Evolutionary conservation across 1,140 invertebrate species (phyloP), one percentile per base, ranked within the genome.

Genomic region (Calosoma granatense): DNA sequence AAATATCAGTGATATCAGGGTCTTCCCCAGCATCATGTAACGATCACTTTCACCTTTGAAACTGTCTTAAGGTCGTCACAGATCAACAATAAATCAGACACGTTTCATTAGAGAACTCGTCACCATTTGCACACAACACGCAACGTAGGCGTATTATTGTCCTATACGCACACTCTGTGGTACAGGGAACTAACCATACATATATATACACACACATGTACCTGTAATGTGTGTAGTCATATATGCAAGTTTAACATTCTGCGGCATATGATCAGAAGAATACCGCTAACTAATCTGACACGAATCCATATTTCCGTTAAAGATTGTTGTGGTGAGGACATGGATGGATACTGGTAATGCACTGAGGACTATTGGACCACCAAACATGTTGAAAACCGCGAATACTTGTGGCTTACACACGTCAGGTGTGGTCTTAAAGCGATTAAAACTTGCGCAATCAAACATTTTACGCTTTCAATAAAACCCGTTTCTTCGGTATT

Each of bases 361-460:
- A n/a, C n/a, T n/a, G n/a, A n/a, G n/a, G n/a, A n/a, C n/a, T 36
- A 47, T 47, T 17, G 4, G 17, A 12, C 9, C 41, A 47, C 41
- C 41, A 12, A 47, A 47, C 6, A n/a, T n/a, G n/a, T 47, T 12
- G 41, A 47, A 36, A 47, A 47, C 41, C 41, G 41, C 41, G 41
- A 47, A 47, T 47, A 47, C 17, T 17, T 47, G 17, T 47, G 41
- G 41, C 41, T 47, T 9, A 47, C 9, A 3, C 41, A 36, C 41
- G 9, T 47, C 41, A 47, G 41, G 41, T 47, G 41, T 47, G 41
- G 41, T 47, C 41, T 47, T 17, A 12, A 47, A 30, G 17, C 41
- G 41, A 47, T 47, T 47, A 47, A 47, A 47, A 47, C 41, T 47
- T 47, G 41, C 41, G 41, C 41, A 47, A 47, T 47, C 41, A 47